Conservation (phyloP, 1,140 invertebrate species). For the Zaprionus gabonicus region DNA sequence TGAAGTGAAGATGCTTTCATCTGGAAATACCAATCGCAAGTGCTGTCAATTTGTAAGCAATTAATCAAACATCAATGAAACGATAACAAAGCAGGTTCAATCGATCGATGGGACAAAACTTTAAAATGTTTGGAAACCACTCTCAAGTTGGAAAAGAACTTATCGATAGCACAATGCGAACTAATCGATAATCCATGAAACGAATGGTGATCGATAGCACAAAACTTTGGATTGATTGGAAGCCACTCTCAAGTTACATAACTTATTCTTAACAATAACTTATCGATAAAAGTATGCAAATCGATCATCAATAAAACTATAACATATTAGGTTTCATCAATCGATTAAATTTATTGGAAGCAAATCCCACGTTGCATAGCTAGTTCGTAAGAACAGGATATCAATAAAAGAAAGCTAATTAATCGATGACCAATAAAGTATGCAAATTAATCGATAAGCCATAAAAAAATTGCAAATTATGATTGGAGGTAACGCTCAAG, state of each 20-base stretch:
- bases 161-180: not conserved
- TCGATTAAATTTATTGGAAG: not conserved
- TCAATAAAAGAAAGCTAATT: no score
- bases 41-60: constrained; percentile 8
- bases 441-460: no score
- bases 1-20: constrained; percentile 30
- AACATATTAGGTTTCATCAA: no score
- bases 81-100: not conserved
- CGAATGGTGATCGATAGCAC: not conserved
- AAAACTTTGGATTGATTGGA: not conserved
- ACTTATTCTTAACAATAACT: no score
- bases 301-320: not conserved
- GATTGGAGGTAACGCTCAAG: not conserved
- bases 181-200: not conserved
- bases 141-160: not conserved
- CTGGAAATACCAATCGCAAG: constrained; percentile 18
- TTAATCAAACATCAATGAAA: not conserved
- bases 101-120: not conserved
- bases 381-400: no score
- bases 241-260: not conserved
- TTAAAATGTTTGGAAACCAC: not conserved
- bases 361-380: no score
- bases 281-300: not conserved
- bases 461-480: no score
- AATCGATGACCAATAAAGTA: no score